Percentiles rank a stretch among this genome's conserved stretches.
Evolutionary conservation across 2,113 vertebrate species (phyloP).

Genomic region (Orthochromis malagaraziensis): DNA sequence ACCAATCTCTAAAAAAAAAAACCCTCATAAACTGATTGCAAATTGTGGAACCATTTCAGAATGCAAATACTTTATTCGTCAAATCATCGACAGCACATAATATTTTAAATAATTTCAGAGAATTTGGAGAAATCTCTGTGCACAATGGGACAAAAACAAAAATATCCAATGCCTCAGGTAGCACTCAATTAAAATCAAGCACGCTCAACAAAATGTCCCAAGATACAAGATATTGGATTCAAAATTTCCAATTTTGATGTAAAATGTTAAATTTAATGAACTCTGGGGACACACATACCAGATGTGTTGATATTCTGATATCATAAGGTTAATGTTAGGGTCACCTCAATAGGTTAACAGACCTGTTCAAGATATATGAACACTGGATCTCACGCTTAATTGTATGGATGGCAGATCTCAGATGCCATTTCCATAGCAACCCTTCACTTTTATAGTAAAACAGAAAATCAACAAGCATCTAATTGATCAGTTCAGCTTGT

Average conservation of each 20-base stretch:
- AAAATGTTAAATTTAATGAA: neutral
- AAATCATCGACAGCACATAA: neutral
- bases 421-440: conserved; percentile 34
- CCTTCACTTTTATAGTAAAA: neutral
- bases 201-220: neutral
- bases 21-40: accelerated
- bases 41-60: neutral
- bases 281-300: neutral
- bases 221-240: neutral
- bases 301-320: neutral
- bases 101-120: neutral
- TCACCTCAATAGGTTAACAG: neutral
- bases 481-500: neutral
- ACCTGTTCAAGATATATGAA: neutral
- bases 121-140: neutral
- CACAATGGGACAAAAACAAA: neutral
- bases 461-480: neutral
- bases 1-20: neutral
- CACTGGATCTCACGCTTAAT: neutral
- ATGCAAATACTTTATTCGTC: neutral
- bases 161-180: neutral
- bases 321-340: neutral
- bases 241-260: neutral
- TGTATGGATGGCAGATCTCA: neutral
- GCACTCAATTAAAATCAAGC: neutral